Evolutionary conservation across 2,113 vertebrate genomes (phyloP).

Genomic region (chimpanzee (Pan troglodytes)): NHGRI_mPanTro3-v2.1_pri NC_072410.2:110110001-110110500

Average conservation of each 20-base stretch:
- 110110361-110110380: background rate
- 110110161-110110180: background rate
- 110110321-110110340: fast-evolving
- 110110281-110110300: background rate
- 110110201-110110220: background rate
- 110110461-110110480: fast-evolving
- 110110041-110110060: background rate
- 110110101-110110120: background rate
- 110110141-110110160: background rate
- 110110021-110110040: constrained; percentile 61
- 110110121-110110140: background rate
- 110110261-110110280: background rate
- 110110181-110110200: no score
- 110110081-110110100: background rate
- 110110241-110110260: no score
- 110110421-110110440: background rate
- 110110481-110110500: background rate
- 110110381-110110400: background rate
- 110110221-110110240: background rate
- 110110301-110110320: fast-evolving
- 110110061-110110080: background rate
- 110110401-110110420: fast-evolving
- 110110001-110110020: background rate
- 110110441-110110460: background rate
- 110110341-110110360: background rate